Evolutionary conservation across 37 sponge, comb jelly and placozoan genomes (phyloP).

Genomic region (Tethya wilhelma): DNA sequence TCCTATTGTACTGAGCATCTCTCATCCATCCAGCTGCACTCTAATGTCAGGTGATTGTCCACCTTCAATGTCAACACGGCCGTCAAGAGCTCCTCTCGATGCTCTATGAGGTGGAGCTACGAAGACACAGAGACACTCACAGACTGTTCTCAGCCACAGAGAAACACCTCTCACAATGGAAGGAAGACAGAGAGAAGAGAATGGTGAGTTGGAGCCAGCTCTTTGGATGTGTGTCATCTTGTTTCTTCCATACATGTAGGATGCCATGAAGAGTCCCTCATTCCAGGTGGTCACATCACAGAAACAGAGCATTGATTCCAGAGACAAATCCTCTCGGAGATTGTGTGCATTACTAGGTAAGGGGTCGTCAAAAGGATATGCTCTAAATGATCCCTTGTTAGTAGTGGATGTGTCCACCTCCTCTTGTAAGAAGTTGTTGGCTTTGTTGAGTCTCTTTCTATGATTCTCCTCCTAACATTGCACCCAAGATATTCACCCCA

Average conservation of each 20-base stretch:
- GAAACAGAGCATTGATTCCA: constrained; percentile 31
- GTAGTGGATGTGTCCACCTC: not conserved
- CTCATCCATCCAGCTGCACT: too few species aligned
- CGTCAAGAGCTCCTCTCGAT: constrained; percentile 67
- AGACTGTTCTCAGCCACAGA: constrained; percentile 47
- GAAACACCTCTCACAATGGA: constrained; percentile 43
- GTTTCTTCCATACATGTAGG: too few species aligned
- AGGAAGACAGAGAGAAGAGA: constrained; percentile 30
- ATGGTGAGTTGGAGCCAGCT: too few species aligned
- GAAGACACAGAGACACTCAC: constrained; percentile 62
- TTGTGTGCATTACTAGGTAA: constrained; percentile 28
- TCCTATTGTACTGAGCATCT: too few species aligned
- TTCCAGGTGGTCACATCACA: not conserved
- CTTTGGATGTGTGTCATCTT: too few species aligned
- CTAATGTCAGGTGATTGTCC: constrained; percentile 56
- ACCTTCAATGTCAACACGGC: constrained; percentile 39
- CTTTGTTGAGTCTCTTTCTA: too few species aligned
- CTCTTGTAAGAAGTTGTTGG: too few species aligned
- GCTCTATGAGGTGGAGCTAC: constrained; percentile 68
- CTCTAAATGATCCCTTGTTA: not conserved
- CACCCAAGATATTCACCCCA: too few species aligned
- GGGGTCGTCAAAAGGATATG: too few species aligned
- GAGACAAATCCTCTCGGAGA: constrained; percentile 22
- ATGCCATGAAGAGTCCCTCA: constrained; percentile 27
- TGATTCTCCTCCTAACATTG: too few species aligned